phyloP scores from a whole-genome alignment of 2,113 vertebrate genomes.

The Pristiophorus japonicus region DNA sequence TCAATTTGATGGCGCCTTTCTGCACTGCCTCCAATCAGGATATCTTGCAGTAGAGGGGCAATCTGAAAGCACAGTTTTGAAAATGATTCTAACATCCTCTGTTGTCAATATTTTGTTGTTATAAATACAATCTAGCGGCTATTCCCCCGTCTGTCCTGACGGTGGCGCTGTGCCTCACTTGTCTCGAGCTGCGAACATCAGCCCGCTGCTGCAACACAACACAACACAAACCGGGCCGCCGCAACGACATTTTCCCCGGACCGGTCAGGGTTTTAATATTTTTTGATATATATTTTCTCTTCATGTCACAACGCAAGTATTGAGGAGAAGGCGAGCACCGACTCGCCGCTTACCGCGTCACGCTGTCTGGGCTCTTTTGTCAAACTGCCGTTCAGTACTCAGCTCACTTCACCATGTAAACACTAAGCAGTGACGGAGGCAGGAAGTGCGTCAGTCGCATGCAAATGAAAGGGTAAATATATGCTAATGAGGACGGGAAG shows the following conservation, averaged over 20 bases:
- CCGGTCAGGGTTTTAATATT: not conserved
- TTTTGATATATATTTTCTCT: not conserved
- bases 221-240: not conserved
- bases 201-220: not conserved
- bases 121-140: not conserved
- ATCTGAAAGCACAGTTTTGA: not conserved
- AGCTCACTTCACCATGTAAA: conserved; percentile 26
- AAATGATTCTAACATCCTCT: not conserved
- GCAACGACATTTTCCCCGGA: not conserved
- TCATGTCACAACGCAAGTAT: not conserved
- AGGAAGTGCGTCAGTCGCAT: conserved; percentile 17
- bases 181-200: not conserved
- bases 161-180: not conserved
- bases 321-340: not conserved
- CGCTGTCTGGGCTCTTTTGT: not conserved
- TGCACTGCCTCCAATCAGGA: not conserved
- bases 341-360: not conserved
- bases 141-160: not conserved
- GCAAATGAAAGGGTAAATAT: not conserved
- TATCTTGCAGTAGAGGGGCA: not conserved
- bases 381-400: conserved; percentile 25
- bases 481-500: not conserved
- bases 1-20: not conserved
- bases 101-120: not conserved
- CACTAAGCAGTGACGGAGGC: not conserved